Base-by-base conservation (phyloP, 2,888 invertebrate genomes). In the Pelosia muscerda region DNA sequence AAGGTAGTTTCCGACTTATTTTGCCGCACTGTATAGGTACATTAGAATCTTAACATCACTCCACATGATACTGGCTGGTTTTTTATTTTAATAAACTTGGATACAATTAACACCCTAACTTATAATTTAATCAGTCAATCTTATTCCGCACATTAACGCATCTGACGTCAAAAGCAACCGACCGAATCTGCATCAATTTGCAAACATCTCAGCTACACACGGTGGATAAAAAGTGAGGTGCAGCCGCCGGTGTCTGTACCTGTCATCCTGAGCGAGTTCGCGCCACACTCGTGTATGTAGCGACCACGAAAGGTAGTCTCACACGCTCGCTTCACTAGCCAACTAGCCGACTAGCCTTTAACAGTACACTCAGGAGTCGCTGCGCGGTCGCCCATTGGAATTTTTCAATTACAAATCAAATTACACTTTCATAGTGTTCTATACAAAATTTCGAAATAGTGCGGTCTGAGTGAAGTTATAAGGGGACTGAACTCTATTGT, bases 331-430 rank as follows among this genome's bases (percentile, higher is more conserved):
- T 69, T 79, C 73, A 79, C 81, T 74, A 77, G 77, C 74, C 25
- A 75, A 63, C n/a, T n/a, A n/a, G n/a, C n/a, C n/a, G n/a, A n/a
- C n/a, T 66, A 63, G 63, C 66, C 69, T 60, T 26, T 74, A 65
- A 73, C 75, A 73, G 64, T 65, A 68, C 63, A 71, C 59, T 66
- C 72, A 73, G 65, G 58, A 63, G 42, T 28, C 59, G 62, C 55
- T 22, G 53, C 31, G 54, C 53, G 31, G 63, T 63, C 65, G 71
- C 74, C 74, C 84, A 84, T 86, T 82, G 88, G 89, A 88, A 90
- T 91, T 92, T 90, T 90, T 90, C 88, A 90, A 91, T 90, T 89
- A 88, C 76, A 84, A 87, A 87, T 84, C 82, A 85, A 89, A 87
- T 88, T 86, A 83, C 69, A 87, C 88, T 91, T 88, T 87, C 86